Evolutionary conservation across 2,888 invertebrate species (phyloP).

Genomic region (Acronicta psi): DNA sequence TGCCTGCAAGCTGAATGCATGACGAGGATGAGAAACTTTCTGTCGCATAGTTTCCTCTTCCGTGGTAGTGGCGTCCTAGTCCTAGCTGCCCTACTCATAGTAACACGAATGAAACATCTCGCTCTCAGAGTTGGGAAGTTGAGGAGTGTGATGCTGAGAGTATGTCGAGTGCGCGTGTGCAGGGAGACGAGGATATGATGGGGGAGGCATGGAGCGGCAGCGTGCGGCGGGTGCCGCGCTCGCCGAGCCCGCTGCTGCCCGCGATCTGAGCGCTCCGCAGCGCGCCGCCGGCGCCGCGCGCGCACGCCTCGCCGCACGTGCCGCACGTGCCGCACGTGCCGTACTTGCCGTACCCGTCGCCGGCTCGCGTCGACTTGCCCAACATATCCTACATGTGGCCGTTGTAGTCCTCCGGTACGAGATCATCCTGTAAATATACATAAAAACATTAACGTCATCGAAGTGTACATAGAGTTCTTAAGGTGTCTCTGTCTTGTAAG

Average conservation of each 20-base stretch:
- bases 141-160: slow-evolving; percentile 88
- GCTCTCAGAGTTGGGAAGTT: slow-evolving; percentile 88
- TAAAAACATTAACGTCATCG: slow-evolving; percentile 31
- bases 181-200: slow-evolving; percentile 91
- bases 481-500: slow-evolving; percentile 52
- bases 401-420: slow-evolving; percentile 59
- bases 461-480: slow-evolving; percentile 46
- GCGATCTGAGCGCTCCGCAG: slow-evolving; percentile 70
- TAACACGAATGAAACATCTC: slow-evolving; percentile 84
- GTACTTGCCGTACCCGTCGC: slow-evolving; percentile 28
- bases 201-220: slow-evolving; percentile 87
- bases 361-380: slow-evolving; percentile 43
- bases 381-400: slow-evolving; percentile 69
- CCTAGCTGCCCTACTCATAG: slow-evolving; percentile 75
- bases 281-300: slow-evolving; percentile 40
- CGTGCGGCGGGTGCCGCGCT: slow-evolving; percentile 80
- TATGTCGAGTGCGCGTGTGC: slow-evolving; percentile 89
- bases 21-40: slow-evolving; percentile 56
- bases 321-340: slow-evolving; percentile 43
- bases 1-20: slow-evolving; percentile 75
- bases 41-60: slow-evolving; percentile 60
- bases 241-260: slow-evolving; percentile 84
- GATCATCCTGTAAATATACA: slow-evolving; percentile 58
- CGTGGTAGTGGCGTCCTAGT: slow-evolving; percentile 66
- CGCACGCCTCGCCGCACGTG: slow-evolving; percentile 23